These are phyloP conservation scores for rabbit (Oryctolagus cuniculus) DNA, from an alignment of 2,113 vertebrate species.

Conservation along the genomic window mOryCun1.1 NC_091434.1:21554501-21555000, in stretches of 20 bases:
- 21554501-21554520: not conserved
- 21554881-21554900: no score
- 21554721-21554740: not conserved
- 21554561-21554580: no score
- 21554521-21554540: not conserved
- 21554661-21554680: not conserved
- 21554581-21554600: not conserved
- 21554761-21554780: not conserved
- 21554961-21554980: slow-evolving; percentile 3
- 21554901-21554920: not conserved
- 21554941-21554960: not conserved
- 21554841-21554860: not conserved
- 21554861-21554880: not conserved
- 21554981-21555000: not conserved
- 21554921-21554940: not conserved
- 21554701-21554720: not conserved
- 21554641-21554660: not conserved
- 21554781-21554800: not conserved
- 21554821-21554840: not conserved
- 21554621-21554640: not conserved
- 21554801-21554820: no score
- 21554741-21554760: not conserved
- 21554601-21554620: not conserved
- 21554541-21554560: not conserved
- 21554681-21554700: not conserved